A percentile compares a stretch with the other conserved stretches of the same genome.
phyloP scores from a whole-genome alignment of 2,888 invertebrate species.

The Leptopilina myrica region DNA sequence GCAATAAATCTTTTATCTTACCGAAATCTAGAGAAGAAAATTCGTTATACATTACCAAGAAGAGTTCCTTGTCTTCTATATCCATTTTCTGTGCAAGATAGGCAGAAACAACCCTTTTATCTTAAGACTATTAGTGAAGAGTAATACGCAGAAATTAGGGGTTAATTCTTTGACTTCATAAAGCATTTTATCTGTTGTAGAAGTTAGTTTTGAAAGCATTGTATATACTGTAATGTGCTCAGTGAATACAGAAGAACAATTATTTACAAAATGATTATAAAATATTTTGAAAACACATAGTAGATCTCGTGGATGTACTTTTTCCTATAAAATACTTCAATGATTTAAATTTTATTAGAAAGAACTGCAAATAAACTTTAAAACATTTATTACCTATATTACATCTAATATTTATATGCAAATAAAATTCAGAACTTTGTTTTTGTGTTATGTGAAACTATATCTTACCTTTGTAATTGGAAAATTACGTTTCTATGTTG shows the following conservation, averaged over 20 bases:
- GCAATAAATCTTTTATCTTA: constrained; percentile 66
- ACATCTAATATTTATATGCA: too few species aligned
- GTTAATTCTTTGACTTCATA: constrained; percentile 73
- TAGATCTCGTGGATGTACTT: too few species aligned
- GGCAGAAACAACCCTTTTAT: constrained; percentile 73
- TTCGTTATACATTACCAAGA: constrained; percentile 70
- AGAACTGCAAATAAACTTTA: too few species aligned
- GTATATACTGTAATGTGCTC: constrained; percentile 67
- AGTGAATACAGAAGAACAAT: constrained; percentile 22
- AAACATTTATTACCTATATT: too few species aligned
- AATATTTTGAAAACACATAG: too few species aligned
- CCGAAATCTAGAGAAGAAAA: constrained; percentile 55
- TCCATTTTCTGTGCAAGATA: constrained; percentile 66
- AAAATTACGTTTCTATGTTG: too few species aligned
- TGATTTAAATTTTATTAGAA: too few species aligned
- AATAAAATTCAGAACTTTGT: too few species aligned
- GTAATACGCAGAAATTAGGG: constrained; percentile 75
- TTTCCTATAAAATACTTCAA: too few species aligned
- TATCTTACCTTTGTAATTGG: too few species aligned
- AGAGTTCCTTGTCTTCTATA: constrained; percentile 70
- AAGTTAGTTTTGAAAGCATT: constrained; percentile 59
- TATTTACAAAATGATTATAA: too few species aligned
- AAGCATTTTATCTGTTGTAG: constrained; percentile 73
- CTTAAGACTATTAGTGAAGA: constrained; percentile 69
- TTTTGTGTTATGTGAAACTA: too few species aligned